phyloP scores from a whole-genome alignment of 1,140 invertebrate genomes.

The Harpegnathos saltator region DNA sequence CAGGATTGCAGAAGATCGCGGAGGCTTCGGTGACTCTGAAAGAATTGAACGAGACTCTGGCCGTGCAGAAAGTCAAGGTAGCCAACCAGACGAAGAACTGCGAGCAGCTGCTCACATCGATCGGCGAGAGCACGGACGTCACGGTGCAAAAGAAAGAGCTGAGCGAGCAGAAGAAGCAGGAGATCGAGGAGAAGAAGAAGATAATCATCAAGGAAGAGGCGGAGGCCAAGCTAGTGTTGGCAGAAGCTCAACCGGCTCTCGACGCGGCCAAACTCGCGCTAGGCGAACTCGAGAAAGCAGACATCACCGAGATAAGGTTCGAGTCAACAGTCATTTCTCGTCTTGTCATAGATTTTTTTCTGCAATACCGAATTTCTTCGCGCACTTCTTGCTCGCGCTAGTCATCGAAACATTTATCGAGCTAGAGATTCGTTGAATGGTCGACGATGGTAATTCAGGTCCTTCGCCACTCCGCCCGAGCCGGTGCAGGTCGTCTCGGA shows the following conservation, averaged over 20 bases:
- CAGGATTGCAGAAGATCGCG: constrained; percentile 91
- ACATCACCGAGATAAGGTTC: constrained; percentile 95
- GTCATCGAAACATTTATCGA: neutral
- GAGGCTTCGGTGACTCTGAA: constrained; percentile 92
- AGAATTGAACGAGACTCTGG: constrained; percentile 91
- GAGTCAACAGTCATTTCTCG: constrained; percentile 5
- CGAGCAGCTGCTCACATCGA: constrained; percentile 90
- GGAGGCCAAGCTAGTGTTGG: constrained; percentile 92
- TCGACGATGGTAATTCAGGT: constrained; percentile 84
- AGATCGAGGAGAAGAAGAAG: constrained; percentile 92
- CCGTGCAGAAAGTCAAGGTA: constrained; percentile 91
- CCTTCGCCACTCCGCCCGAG: constrained; percentile 95
- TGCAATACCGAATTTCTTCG: constrained; percentile 20
- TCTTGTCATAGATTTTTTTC: neutral
- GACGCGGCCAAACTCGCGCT: constrained; percentile 93
- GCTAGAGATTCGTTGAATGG: neutral
- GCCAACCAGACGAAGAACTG: constrained; percentile 91
- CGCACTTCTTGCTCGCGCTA: neutral
- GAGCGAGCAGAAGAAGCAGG: constrained; percentile 91
- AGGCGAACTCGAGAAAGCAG: constrained; percentile 93
- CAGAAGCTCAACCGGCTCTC: constrained; percentile 92
- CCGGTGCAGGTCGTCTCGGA: constrained; percentile 95
- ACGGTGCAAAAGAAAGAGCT: constrained; percentile 91
- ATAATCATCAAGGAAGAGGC: constrained; percentile 92
- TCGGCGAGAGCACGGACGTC: constrained; percentile 88